Evolutionary conservation across 2,888 invertebrate genomes (phyloP).

Genomic region (Lycophotia porphyrea): DNA sequence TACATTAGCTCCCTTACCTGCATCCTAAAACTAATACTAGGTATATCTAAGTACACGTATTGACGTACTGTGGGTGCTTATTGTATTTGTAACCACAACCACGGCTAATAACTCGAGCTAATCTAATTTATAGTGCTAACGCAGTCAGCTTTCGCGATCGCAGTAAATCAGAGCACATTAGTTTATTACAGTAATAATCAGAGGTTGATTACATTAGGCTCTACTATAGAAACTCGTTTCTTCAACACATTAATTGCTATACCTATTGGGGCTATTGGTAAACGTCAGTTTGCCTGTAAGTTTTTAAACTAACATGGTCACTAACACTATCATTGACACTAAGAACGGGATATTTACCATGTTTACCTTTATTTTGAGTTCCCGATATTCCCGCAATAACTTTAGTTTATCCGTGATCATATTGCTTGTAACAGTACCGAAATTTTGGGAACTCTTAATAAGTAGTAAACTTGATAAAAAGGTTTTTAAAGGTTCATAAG

Average conservation of each 20-base stretch:
- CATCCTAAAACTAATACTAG: neutral
- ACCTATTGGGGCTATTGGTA: too few species aligned
- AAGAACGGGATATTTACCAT: neutral
- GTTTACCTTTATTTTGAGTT: neutral
- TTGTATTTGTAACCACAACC: conserved; percentile 2
- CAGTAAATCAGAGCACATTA: conserved; percentile 29
- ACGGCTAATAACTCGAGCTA: conserved; percentile 39
- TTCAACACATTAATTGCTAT: neutral
- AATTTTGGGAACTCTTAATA: neutral
- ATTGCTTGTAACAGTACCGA: neutral
- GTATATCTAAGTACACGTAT: neutral
- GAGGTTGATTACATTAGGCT: neutral
- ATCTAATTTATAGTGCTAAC: conserved; percentile 38
- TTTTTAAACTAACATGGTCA: neutral
- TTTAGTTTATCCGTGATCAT: neutral
- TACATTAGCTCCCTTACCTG: neutral
- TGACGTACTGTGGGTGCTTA: neutral
- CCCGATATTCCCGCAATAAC: neutral
- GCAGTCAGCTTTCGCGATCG: conserved; percentile 9
- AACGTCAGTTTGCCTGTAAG: neutral
- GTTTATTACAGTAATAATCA: conserved; percentile 1
- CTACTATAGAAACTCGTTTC: neutral
- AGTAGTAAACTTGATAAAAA: neutral
- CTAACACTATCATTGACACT: neutral
- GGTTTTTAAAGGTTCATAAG: neutral